Evolutionary conservation across 1,140 invertebrate genomes (phyloP).

Genomic region (Drosophila gunungcola): DNA sequence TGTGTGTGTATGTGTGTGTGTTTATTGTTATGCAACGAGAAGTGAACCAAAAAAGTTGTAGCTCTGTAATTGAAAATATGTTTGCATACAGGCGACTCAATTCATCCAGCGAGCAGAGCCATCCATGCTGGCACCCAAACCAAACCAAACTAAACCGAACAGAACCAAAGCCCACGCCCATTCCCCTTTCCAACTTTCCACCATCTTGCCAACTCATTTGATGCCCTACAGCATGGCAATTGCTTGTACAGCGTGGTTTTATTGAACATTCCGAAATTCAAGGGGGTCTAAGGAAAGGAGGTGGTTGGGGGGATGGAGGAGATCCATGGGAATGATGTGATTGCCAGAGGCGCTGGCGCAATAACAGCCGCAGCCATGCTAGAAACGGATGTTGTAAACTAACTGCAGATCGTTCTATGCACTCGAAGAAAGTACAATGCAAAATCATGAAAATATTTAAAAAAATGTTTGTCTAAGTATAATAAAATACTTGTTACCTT

Average conservation of each 20-base stretch:
- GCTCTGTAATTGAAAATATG: conserved; percentile 53
- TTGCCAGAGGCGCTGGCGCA: conserved; percentile 33
- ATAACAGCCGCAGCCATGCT: conserved; percentile 38
- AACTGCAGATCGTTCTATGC: conserved; percentile 29
- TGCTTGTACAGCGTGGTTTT: conserved; percentile 43
- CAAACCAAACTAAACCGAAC: neutral
- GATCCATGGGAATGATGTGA: neutral
- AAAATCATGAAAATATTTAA: no score
- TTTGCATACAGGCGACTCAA: conserved; percentile 51
- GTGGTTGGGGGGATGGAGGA: neutral
- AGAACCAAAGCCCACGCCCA: conserved; percentile 1
- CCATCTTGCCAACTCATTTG: conserved; percentile 52
- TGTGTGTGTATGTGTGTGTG: conserved; percentile 2
- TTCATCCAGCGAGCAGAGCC: conserved; percentile 33
- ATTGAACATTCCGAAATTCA: conserved; percentile 46
- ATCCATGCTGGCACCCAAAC: conserved; percentile 17
- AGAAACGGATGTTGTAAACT: conserved; percentile 26
- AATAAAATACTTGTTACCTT: no score
- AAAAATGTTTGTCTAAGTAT: no score
- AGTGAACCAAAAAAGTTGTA: conserved; percentile 47
- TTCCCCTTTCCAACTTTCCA: conserved; percentile 30
- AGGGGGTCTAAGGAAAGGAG: neutral
- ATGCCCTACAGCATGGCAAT: conserved; percentile 45
- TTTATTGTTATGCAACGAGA: conserved; percentile 49
- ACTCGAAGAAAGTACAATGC: conserved; percentile 2